A percentile compares a stretch with the other conserved stretches of the same genome.
phyloP scores from a whole-genome alignment of 2,888 invertebrate species.

The Candidula unifasciata region DNA sequence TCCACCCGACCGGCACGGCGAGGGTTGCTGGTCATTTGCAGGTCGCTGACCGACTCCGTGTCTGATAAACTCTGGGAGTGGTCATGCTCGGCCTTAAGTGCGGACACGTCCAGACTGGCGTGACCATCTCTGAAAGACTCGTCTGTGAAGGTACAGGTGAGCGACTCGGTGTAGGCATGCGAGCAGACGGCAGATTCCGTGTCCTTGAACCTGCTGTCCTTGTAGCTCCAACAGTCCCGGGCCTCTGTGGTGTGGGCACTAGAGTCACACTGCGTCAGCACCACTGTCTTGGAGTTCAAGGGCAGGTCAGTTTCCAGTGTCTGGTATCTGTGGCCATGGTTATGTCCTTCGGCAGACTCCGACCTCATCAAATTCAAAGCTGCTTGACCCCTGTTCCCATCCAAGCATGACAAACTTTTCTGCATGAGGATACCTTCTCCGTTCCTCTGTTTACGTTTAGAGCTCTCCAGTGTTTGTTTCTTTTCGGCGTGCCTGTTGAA shows the following conservation, averaged over 20 bases:
- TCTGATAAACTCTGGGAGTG: background rate
- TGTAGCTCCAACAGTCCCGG: background rate
- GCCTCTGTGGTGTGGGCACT: background rate
- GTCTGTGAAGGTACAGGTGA: slow-evolving; percentile 9
- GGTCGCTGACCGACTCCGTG: background rate
- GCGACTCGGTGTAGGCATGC: slow-evolving; percentile 20
- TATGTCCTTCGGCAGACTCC: no score
- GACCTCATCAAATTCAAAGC: no score
- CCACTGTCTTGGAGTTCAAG: background rate
- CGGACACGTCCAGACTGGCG: background rate
- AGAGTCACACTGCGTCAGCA: background rate
- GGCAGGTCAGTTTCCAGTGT: background rate
- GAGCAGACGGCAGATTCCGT: background rate
- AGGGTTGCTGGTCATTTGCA: background rate
- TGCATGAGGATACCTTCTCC: background rate
- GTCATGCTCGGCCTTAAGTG: background rate
- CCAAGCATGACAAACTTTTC: background rate
- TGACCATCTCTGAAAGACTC: slow-evolving; percentile 9
- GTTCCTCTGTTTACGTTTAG: background rate
- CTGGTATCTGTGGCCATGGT: no score
- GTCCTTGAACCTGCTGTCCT: background rate
- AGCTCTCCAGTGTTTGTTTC: background rate
- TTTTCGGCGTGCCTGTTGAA: no score
- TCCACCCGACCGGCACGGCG: background rate
- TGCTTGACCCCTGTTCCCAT: background rate